Evolutionary conservation across 2,797 vertebrate genomes (phyloP).

Genomic region (Forpus xanthops): DNA sequence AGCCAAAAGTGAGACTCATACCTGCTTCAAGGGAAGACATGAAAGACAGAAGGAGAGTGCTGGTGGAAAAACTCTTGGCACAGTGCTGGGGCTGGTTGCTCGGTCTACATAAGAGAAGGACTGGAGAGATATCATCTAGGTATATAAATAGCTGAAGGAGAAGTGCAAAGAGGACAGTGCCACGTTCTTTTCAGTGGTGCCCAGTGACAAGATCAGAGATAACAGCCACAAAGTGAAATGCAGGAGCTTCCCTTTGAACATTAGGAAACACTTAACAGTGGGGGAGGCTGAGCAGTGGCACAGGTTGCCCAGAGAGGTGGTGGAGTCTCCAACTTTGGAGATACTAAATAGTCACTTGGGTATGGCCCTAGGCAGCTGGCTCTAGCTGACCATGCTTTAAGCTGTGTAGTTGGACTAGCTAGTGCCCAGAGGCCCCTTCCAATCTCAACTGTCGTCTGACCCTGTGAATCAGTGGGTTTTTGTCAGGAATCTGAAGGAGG

Average conservation of each 20-base stretch:
- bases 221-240: not conserved
- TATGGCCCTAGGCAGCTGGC: not conserved
- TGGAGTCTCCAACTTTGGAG: not conserved
- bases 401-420: not conserved
- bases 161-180: not conserved
- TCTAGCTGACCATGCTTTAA: not conserved
- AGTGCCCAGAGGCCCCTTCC: not conserved
- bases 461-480: not conserved
- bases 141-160: not conserved
- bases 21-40: fast-evolving
- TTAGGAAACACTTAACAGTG: not conserved
- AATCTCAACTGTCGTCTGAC: not conserved
- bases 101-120: not conserved
- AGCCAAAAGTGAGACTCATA: not conserved
- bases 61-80: not conserved
- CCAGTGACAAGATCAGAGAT: not conserved
- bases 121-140: fast-evolving
- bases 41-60: not conserved
- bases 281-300: not conserved
- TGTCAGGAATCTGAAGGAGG: not conserved
- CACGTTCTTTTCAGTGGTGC: not conserved
- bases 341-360: not conserved
- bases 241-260: not conserved
- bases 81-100: not conserved
- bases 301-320: not conserved